A percentile compares a stretch with the other conserved stretches of the same genome.
Evolutionary conservation across 2,888 invertebrate species (phyloP).

Genomic region (Scotopteryx bipunctaria): DNA sequence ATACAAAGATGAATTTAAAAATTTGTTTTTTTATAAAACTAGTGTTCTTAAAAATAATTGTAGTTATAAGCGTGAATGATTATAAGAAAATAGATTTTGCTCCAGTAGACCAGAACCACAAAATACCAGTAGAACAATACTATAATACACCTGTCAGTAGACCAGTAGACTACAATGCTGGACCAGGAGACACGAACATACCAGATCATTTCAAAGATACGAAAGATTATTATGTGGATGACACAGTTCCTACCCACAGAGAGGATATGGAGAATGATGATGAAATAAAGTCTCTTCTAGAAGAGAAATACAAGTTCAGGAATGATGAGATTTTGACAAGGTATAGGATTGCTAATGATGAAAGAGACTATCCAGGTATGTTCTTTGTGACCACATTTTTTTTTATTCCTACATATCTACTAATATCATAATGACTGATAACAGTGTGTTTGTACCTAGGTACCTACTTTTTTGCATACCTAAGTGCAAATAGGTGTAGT

Average conservation of each 20-base stretch:
- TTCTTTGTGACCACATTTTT: no score
- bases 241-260: slow-evolving; percentile 8
- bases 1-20: slow-evolving; percentile 40
- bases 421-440: no score
- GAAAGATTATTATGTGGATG: slow-evolving; percentile 15
- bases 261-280: slow-evolving; percentile 31
- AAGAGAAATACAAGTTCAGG: slow-evolving; percentile 69
- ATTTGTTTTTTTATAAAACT: slow-evolving; percentile 19
- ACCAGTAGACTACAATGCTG: not conserved
- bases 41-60: slow-evolving; percentile 13
- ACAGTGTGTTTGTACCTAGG: no score
- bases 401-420: no score
- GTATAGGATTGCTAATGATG: slow-evolving; percentile 54
- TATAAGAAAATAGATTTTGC: slow-evolving; percentile 5
- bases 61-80: not conserved
- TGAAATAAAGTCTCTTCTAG: slow-evolving; percentile 57
- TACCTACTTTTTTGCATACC: no score
- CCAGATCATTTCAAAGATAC: slow-evolving; percentile 11
- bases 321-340: slow-evolving; percentile 67
- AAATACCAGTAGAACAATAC: not conserved
- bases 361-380: slow-evolving; percentile 50
- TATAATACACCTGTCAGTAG: not conserved
- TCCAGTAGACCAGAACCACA: not conserved
- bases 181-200: not conserved
- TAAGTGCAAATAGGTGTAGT: no score